Evolutionary conservation across 2,797 vertebrate genomes (phyloP).

Genomic region (Acipenser oxyrinchus): DNA sequence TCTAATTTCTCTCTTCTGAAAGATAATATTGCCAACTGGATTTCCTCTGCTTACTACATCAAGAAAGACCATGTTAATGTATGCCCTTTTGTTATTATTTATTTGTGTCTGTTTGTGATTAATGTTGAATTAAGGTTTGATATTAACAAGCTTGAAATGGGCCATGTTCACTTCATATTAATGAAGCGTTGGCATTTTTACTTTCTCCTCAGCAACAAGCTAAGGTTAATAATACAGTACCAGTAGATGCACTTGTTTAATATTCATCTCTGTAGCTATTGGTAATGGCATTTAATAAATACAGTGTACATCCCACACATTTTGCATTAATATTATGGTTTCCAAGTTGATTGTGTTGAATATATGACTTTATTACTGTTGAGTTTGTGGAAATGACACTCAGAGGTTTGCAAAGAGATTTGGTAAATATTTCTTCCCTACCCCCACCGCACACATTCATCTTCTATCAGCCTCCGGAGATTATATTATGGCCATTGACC

Average conservation of each 20-base stretch:
- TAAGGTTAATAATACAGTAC: too few relatives aligned
- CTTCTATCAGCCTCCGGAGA: conserved; percentile 19
- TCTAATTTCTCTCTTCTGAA: conserved; percentile 28
- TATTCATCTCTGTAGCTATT: too few relatives aligned
- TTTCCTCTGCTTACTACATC: neutral
- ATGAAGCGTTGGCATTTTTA: too few relatives aligned
- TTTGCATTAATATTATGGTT: too few relatives aligned
- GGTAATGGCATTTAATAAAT: too few relatives aligned
- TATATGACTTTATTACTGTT: neutral
- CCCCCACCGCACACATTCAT: conserved; percentile 39
- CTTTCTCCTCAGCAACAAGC: too few relatives aligned
- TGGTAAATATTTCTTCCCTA: too few relatives aligned
- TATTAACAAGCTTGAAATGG: neutral
- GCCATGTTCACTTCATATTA: neutral
- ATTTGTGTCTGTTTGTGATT: neutral
- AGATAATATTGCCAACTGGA: conserved; percentile 27
- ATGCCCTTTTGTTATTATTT: neutral
- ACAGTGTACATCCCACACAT: too few relatives aligned
- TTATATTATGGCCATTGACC: conserved; percentile 43
- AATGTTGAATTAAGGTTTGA: neutral
- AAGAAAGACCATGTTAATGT: neutral
- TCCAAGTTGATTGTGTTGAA: neutral
- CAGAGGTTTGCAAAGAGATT: conserved; percentile 8
- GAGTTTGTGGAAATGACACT: conserved; percentile 5
- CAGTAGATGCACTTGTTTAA: too few relatives aligned